Evolutionary conservation across 2,113 vertebrate genomes (phyloP).

Genomic region (Proterorhinus semilunaris): DNA sequence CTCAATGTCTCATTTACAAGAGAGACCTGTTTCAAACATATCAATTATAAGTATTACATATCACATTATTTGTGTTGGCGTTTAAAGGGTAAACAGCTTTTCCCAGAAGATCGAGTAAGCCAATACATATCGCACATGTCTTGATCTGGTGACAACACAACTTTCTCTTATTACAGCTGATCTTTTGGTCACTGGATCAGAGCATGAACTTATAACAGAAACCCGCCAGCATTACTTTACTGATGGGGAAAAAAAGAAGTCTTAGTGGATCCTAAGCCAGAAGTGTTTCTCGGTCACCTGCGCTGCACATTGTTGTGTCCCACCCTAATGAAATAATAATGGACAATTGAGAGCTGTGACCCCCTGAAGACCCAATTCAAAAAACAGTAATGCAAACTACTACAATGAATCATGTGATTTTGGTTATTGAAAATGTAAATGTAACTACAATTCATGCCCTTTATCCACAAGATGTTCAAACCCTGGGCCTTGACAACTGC

Average conservation of each 20-base stretch:
- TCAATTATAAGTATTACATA: background rate
- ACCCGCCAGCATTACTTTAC: background rate
- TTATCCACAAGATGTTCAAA: background rate
- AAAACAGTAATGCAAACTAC: constrained; percentile 1
- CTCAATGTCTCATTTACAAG: no score
- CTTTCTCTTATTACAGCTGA: constrained; percentile 62
- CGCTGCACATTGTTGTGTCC: constrained; percentile 22
- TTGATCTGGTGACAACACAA: constrained; percentile 48
- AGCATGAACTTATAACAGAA: background rate
- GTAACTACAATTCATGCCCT: no score
- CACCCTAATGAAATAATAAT: constrained; percentile 48
- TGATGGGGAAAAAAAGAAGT: background rate
- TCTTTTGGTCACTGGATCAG: constrained; percentile 2
- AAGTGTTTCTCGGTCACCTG: constrained; percentile 15
- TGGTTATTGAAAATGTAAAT: no score
- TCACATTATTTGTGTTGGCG: constrained; percentile 6
- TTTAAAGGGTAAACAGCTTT: constrained; percentile 15
- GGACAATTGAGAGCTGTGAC: constrained; percentile 45
- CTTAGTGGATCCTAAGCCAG: background rate
- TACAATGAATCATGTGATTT: background rate
- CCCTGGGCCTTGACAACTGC: background rate
- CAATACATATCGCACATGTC: constrained; percentile 42
- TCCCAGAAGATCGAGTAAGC: constrained; percentile 45
- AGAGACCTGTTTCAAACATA: background rate
- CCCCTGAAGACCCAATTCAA: constrained; percentile 24